Evolutionary conservation across 2,113 vertebrate species (phyloP).

Genomic region (Leuciscus idus): DNA sequence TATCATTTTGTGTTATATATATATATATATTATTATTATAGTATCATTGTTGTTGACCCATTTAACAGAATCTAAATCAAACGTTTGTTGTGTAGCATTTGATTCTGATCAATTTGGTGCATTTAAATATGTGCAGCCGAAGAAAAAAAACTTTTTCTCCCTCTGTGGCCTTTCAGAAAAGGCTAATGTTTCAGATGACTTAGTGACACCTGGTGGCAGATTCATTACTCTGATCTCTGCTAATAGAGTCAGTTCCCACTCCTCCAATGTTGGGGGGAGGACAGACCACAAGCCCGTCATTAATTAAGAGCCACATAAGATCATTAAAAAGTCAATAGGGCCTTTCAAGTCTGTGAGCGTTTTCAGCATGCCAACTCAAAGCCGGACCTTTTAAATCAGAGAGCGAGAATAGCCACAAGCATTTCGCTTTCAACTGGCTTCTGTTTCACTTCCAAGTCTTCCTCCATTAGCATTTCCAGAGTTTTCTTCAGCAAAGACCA

Average conservation of each 20-base stretch:
- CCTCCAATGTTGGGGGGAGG: slow-evolving; percentile 40
- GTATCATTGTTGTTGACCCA: background rate
- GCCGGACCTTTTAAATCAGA: slow-evolving; percentile 45
- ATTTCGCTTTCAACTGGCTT: slow-evolving; percentile 68
- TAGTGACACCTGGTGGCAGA: slow-evolving; percentile 64
- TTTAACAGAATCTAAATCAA: background rate
- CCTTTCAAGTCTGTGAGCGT: slow-evolving; percentile 50
- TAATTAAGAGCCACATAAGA: slow-evolving; percentile 57
- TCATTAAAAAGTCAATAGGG: slow-evolving; percentile 55
- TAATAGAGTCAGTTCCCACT: slow-evolving; percentile 18
- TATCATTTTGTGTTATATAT: background rate
- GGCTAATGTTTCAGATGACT: slow-evolving; percentile 48
- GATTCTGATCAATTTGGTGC: background rate
- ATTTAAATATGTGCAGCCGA: background rate
- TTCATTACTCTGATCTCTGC: slow-evolving; percentile 8
- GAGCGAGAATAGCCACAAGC: slow-evolving; percentile 59
- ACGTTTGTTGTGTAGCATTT: background rate
- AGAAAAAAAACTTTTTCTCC: background rate
- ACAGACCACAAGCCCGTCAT: slow-evolving; percentile 52
- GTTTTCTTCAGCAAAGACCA: slow-evolving; percentile 37
- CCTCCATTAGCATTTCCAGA: slow-evolving; percentile 50
- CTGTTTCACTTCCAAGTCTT: slow-evolving; percentile 51
- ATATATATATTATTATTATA: too few relatives aligned
- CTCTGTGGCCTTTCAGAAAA: background rate
- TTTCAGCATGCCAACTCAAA: slow-evolving; percentile 54